Base-by-base conservation (phyloP, 2,797 vertebrate genomes). In the Cyprinella venusta region DNA sequence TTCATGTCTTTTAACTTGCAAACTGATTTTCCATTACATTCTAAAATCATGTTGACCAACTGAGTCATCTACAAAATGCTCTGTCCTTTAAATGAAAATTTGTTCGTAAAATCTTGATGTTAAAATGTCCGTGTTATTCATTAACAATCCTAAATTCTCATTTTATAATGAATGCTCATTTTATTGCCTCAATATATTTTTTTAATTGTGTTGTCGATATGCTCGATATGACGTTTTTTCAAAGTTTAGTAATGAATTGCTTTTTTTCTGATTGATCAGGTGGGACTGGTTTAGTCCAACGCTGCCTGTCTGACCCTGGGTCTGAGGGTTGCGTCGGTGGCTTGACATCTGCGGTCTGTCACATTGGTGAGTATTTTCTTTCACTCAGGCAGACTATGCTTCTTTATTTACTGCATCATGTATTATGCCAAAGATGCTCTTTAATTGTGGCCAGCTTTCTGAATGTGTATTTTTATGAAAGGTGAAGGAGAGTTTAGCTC, bases 251-350 rank as follows among this genome's bases (percentile, higher is more conserved):
- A 30, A 56, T 50, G 19, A 78, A 9, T 63, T 36, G 6, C 30
- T 21, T 33, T 74, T 30, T 77, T 74, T 81, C 52, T 52, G 21
- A 82, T 5, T 86, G 40, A 16, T 19, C 21, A 90, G 91, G 86
- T 77, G 91, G 68, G 42, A 81, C 87, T 76, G 80, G 85, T 24
- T 81, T 89, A 69, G 74, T 89, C 7, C 93, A 88, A 89, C 89
- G 91, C 9, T 92, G 91, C n/a, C 50, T 93, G 84, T 94, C 93
- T 0, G 93, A 94, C 85, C 93, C 94, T 1, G 94, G 93, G 3
- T 52, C 84, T 18, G 85, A 70, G 13, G 68, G 30, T 77, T 79
- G 68, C 61, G 36, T 86, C 74, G 2, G 79, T 80, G 67, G 75
- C 21, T 52, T 56, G 84, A 84, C 86, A 56, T 77, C 79, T 76